These are phyloP conservation scores for Pelodiscus sinensis DNA, from an alignment of 2,113 vertebrate genomes.

Conservation along the genomic window DNA sequence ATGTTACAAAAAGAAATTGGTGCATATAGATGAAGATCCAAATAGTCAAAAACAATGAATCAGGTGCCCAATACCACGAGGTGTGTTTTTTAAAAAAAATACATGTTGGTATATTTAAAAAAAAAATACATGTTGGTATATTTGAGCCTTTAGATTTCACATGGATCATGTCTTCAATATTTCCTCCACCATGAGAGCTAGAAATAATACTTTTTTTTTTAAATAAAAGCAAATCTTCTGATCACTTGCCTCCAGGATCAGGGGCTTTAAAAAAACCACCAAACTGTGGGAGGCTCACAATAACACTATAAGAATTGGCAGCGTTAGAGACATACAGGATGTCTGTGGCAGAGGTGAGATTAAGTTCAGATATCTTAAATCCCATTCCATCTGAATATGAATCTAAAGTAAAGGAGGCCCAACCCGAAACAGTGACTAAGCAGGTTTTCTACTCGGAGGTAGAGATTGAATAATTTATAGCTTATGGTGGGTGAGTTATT, in stretches of 20 bases:
- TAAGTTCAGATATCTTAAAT: conserved; percentile 51
- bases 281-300: background rate
- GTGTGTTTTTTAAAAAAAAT: background rate
- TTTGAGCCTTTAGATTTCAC: background rate
- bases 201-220: background rate
- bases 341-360: conserved; percentile 47
- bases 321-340: background rate
- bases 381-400: conserved; percentile 40
- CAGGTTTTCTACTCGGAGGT: conserved; percentile 23
- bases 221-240: conserved; percentile 3
- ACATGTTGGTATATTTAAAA: background rate
- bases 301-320: background rate
- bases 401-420: background rate
- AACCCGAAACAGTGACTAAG: background rate
- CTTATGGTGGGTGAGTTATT: background rate
- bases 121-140: background rate
- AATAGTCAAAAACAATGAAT: background rate
- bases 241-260: background rate
- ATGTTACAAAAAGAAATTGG: background rate
- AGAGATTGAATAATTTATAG: background rate
- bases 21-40: background rate
- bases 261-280: background rate
- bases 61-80: background rate
- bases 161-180: background rate
- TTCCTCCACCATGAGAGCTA: conserved; percentile 42